Base-by-base conservation (phyloP, 2,113 vertebrate species). In the Genyomyrus donnyi region DNA sequence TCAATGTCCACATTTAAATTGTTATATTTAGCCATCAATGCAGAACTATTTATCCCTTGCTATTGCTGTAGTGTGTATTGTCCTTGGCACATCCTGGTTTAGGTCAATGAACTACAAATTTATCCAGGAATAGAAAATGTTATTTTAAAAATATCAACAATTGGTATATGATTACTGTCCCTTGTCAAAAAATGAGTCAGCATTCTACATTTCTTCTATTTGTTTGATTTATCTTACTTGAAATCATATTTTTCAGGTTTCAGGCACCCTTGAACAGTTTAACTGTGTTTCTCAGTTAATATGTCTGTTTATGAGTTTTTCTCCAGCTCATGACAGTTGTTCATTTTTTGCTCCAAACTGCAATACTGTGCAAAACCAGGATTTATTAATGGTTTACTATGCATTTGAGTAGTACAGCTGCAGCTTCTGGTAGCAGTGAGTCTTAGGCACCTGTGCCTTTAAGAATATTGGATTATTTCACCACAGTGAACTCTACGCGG, bases 61-160 rank as follows among this genome's bases (percentile, higher is more conserved):
- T 85, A 48, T 84, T 85, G 7, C 24, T n/a, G 42, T 21, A 42
- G 15, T 7, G 13, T n/a, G 19, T 53, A 87, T 35, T 53, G 85
- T 39, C 85, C 85, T 87, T 87, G 85, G 27, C 50, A 87, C 11
- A 56, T 53, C 24, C 85, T 87, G n/a, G 15, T 35, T 48, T 89
- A 92, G 88, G 91, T 91, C 50, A 88, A 91, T 94, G 93, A 93
- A 91, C 92, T 94, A 93, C 93, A 93, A 94, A 93, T 91, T 83
- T 87, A 94, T 95, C 92, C 83, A 1, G 88, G 2, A 87, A 91
- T 88, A 91, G 31, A 19, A 84, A 93, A 91, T 90, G 88, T 58
- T 84, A 91, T 91, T 88, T 92, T 93, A 92, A 93, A 94, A 95
- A 95, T 94, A 94, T 92, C 93, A 90, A 7, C 46, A 88, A 85